Conservation (phyloP, 2,888 invertebrate species). For the Timema podura region DNA sequence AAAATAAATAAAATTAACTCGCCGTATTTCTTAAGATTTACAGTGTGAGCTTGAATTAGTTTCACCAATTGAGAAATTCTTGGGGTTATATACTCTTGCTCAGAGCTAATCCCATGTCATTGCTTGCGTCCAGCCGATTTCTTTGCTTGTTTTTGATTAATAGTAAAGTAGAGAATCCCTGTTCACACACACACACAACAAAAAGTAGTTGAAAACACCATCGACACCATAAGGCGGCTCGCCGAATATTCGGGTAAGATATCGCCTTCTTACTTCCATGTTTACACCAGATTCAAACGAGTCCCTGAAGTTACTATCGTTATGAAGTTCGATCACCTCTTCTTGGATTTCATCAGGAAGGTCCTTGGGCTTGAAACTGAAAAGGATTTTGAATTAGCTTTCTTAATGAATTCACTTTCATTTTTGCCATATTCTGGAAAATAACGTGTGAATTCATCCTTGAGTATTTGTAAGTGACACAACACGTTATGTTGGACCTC, state of each 20-base stretch:
- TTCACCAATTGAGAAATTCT: too few species aligned
- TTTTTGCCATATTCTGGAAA: background rate
- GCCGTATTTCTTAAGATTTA: too few species aligned
- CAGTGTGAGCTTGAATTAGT: too few species aligned
- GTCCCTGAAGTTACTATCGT: background rate
- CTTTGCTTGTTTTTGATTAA: slow-evolving; percentile 8
- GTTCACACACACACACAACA: slow-evolving; percentile 8
- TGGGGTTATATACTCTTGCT: too few species aligned
- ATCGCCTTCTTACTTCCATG: background rate
- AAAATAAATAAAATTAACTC: too few species aligned
- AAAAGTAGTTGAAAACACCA: slow-evolving; percentile 10
- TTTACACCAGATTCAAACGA: slow-evolving; percentile 10
- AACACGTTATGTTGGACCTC: background rate
- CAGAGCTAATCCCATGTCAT: too few species aligned
- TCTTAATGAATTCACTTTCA: background rate
- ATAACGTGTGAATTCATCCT: background rate
- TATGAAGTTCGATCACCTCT: slow-evolving; percentile 12
- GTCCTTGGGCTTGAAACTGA: slow-evolving; percentile 5
- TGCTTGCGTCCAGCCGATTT: background rate
- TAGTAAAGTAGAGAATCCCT: slow-evolving; percentile 10
- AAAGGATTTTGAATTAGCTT: slow-evolving; percentile 11
- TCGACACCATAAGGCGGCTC: background rate
- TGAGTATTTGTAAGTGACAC: background rate
- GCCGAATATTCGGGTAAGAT: slow-evolving; percentile 1
- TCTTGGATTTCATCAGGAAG: slow-evolving; percentile 15